Base-by-base conservation (phyloP, 2,888 invertebrate genomes). In the Ennomos quercinarius region DNA sequence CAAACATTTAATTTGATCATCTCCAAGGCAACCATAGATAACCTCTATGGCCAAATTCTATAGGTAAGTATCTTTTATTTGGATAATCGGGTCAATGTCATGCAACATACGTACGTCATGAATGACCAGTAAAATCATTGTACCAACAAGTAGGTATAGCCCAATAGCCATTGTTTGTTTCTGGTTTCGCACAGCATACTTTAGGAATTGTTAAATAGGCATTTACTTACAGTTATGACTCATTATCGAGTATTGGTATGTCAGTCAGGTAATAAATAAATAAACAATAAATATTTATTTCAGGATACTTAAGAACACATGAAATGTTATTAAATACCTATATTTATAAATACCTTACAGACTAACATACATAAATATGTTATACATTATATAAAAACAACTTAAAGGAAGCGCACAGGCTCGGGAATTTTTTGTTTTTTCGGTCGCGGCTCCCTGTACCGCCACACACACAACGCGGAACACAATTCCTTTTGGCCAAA, bases 21-120 rank as follows among this genome's bases (percentile, higher is more conserved):
- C 53, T 47, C 60, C 70, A 72, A 74, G 68, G 67, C 66, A 61
- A 65, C 57, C 49, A 41, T 35, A 35, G 35, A 43, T 44, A 12
- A 38, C 42, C 38, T 34, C 43, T 42, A 48, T 42, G 39, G 48
- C 13, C 39, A 3, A 36, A 35, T 13, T 62, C 48, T 60, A 50
- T 53, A 39, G 3, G 53, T 53, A 39, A 1, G 53, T 45, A 39
- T 27, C 57, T 59, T 63, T 59, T 67, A 66, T 71, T 69, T 58
- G 57, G 55, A 48, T 64, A 72, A 72, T 74, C 55, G 57, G 73
- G 75, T 76, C 74, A 80, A 66, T 73, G 71, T 60, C 70, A 63
- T 57, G 40, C 57, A 60, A 48, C 12, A 47, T 12, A 10, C 47
- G 50, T 49, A 49, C 17, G 10, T 35, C 10, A 27, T 27, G 13